Base-by-base conservation (phyloP, 2,797 vertebrate species). In the Steatocranus sp. region DNA sequence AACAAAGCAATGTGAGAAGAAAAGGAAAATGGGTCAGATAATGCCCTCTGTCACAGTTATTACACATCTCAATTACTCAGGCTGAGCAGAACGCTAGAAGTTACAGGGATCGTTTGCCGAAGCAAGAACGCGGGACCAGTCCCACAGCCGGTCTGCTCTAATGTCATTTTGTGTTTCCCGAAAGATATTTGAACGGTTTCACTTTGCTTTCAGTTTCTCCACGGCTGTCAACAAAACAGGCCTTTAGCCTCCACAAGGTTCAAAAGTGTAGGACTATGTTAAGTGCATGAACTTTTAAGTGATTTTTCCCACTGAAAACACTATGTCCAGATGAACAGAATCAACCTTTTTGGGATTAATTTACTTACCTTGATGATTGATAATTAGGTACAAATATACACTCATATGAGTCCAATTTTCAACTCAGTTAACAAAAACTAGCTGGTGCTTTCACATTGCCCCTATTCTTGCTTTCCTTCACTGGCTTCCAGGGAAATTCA, bases 31-130 rank as follows among this genome's bases (percentile, higher is more conserved):
- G 93, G 94, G 91, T 94, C 93, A 94, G 90, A 93, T 94, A 95
- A 95, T 95, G 90, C 91, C 91, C 93, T 93, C 93, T 94, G 94
- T 94, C 92, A 94, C 87, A 94, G 94, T 89, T 95, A 94, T 94
- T 94, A 94, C 91, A 92, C 87, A 76, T 95, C 93, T 94, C 94
- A 93, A 94, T 94, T 93, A 95, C 89, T 90, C 91, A 86, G 92
- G 84, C 82, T 49, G 63, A 89, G 80, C 77, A 90, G 82, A 80
- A 83, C 41, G 46, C 82, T 78, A 79, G 80, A 91, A 90, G 92
- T 93, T 91, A 89, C 66, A 76, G 85, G 80, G 87, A 93, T 93
- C 86, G 66, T 90, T 94, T 93, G 87, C 79, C 83, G 23, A 76
- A 79, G 86, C 76, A 77, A 46, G 81, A 91, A 86, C 14, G 49